A percentile compares a stretch with the other conserved stretches of the same genome.
These are phyloP conservation scores for Nestor notabilis DNA, from an alignment of 2,113 vertebrate genomes.

Conservation along the genomic window DNA sequence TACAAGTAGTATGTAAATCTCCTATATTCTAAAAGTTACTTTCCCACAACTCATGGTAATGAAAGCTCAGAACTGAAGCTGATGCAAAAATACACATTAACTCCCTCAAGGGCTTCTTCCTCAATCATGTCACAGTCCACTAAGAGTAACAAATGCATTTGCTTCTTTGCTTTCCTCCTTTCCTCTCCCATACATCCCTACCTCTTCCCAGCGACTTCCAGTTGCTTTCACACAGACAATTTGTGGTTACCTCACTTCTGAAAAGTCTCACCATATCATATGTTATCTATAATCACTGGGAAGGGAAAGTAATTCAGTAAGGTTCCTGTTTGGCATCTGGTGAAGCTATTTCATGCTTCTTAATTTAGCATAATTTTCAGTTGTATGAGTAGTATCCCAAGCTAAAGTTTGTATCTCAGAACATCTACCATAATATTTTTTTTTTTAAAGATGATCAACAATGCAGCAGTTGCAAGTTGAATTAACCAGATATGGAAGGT, in stretches of 20 bases:
- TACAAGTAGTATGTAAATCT: not conserved
- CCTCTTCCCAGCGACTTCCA: not conserved
- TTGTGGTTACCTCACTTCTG: not conserved
- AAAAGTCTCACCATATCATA: not conserved
- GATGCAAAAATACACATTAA: not conserved
- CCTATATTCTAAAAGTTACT: not conserved
- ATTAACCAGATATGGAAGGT: not conserved
- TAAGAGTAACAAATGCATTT: not conserved
- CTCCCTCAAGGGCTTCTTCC: not conserved
- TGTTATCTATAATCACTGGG: not conserved
- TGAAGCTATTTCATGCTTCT: not conserved
- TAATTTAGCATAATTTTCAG: not conserved
- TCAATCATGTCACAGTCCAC: not conserved
- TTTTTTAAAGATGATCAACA: not conserved
- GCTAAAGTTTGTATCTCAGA: not conserved
- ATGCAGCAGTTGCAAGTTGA: not conserved
- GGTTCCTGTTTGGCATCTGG: not conserved
- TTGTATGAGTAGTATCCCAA: not conserved
- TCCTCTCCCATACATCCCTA: not conserved
- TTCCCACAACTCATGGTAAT: not conserved
- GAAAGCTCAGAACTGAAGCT: slow-evolving; percentile 13
- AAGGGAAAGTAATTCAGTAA: not conserved
- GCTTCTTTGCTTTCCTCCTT: not conserved
- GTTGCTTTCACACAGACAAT: not conserved
- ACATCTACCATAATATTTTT: not conserved